Conservation (phyloP, 2,113 vertebrate species). For the Embiotoca jacksoni region DNA sequence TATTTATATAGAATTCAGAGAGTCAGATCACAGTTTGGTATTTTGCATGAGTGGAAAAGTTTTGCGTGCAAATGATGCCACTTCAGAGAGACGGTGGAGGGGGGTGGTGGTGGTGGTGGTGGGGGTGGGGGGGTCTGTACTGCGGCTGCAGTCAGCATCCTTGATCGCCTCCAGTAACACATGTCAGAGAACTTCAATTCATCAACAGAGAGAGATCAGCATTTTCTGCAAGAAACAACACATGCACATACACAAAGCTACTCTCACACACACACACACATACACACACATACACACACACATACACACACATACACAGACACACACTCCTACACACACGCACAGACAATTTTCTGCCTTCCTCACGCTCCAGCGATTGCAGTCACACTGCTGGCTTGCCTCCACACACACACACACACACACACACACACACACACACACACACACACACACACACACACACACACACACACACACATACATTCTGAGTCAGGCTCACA, state of each 20-base stretch:
- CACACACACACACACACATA: slow-evolving; percentile 15
- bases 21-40: background rate
- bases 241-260: slow-evolving; percentile 31
- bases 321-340: background rate
- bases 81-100: background rate
- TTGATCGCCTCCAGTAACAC: slow-evolving; percentile 60
- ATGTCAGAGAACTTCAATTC: slow-evolving; percentile 67
- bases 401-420: slow-evolving; percentile 30
- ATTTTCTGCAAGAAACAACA: slow-evolving; percentile 42
- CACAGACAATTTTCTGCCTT: slow-evolving; percentile 63
- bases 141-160: slow-evolving; percentile 63
- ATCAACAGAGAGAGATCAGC: slow-evolving; percentile 47
- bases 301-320: background rate
- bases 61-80: slow-evolving; percentile 12
- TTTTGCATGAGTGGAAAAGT: slow-evolving; percentile 20
- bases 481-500: slow-evolving; percentile 35
- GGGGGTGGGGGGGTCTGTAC: background rate
- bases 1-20: background rate
- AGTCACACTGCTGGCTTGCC: slow-evolving; percentile 64
- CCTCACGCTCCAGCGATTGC: slow-evolving; percentile 67
- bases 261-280: background rate
- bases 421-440: slow-evolving; percentile 4
- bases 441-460: slow-evolving; percentile 10
- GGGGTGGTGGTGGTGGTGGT: too few relatives aligned
- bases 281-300: background rate